phyloP scores from a whole-genome alignment of 2,888 invertebrate genomes.

The Dimorphilus gyrociliatus region DNA sequence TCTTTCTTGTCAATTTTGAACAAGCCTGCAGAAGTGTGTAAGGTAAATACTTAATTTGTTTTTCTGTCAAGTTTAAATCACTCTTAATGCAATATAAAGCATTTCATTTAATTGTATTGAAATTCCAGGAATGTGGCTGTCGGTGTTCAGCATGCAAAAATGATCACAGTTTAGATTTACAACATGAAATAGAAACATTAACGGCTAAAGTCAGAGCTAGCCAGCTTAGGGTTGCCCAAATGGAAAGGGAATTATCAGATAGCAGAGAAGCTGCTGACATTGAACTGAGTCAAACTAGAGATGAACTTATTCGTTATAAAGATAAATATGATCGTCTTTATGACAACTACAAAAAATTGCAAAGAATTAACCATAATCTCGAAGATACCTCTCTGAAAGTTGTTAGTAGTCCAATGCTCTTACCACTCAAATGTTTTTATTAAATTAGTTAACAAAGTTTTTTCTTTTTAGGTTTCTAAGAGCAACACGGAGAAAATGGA shows the following conservation, averaged over 20 bases:
- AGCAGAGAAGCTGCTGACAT: constrained; percentile 53
- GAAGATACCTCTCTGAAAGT: constrained; percentile 82
- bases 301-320: constrained; percentile 68
- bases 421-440: too few species aligned
- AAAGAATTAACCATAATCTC: constrained; percentile 79
- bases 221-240: constrained; percentile 63
- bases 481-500: constrained; percentile 74
- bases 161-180: constrained; percentile 52
- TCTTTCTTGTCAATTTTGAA: too few species aligned
- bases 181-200: constrained; percentile 69
- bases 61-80: too few species aligned
- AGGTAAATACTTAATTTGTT: too few species aligned
- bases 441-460: too few species aligned
- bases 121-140: too few species aligned
- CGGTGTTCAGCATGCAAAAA: too few species aligned
- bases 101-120: too few species aligned
- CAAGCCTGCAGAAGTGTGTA: too few species aligned
- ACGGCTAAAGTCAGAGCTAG: constrained; percentile 63
- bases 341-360: constrained; percentile 80
- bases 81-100: too few species aligned
- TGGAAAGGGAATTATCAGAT: constrained; percentile 69
- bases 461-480: constrained; percentile 46
- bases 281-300: constrained; percentile 54
- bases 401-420: constrained; percentile 45
- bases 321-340: constrained; percentile 80